Base-by-base conservation (phyloP, 2,797 vertebrate species). In the Kryptolebias ocellatus region DNA sequence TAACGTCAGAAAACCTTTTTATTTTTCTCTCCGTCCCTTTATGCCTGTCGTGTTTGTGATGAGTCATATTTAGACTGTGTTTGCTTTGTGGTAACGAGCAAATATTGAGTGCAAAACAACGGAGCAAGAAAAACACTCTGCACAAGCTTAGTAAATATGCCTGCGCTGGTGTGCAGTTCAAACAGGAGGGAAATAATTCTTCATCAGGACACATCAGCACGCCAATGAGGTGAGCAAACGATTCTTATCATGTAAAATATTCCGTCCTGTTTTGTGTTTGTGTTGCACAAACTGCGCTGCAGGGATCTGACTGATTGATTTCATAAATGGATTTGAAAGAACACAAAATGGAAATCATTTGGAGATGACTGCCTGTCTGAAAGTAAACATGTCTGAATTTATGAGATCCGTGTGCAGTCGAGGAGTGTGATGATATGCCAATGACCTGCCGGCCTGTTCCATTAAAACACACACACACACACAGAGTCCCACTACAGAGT, bases 301-400 rank as follows among this genome's bases (percentile, higher is more conserved):
- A 42, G 45, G 31, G 8, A 55, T 54, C 59, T 61, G 68, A 65
- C 51, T 61, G 51, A 69, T 11, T n/a, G 56, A 28, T 72, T 70
- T 65, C 44, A 49, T 52, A 52, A 63, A 76, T 27, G 50, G 29
- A 28, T 70, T 2, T 56, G 61, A 24, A 55, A 61, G 60, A 60
- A 66, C 64, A 67, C 58, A 20, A 75, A 53, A 56, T 69, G 56
- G 51, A 75, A 79, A 74, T 59, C 34, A 65, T 58, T 53, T 53
- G 14, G 31, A 53, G 60, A 66, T 55, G 61, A 46, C 64, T 37
- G 51, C 59, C 55, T 34, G 39, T 53, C 60, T 28, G 1, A 47
- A 63, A 74, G 20, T 42, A 58, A 58, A 75, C 67, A 46, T 56
- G 27, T 76, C n/a, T 57, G 53, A 72, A 66, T 67, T 72, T 58